Base-by-base conservation (phyloP, 2,797 vertebrate genomes). In the Halcyon smyrnensis region DNA sequence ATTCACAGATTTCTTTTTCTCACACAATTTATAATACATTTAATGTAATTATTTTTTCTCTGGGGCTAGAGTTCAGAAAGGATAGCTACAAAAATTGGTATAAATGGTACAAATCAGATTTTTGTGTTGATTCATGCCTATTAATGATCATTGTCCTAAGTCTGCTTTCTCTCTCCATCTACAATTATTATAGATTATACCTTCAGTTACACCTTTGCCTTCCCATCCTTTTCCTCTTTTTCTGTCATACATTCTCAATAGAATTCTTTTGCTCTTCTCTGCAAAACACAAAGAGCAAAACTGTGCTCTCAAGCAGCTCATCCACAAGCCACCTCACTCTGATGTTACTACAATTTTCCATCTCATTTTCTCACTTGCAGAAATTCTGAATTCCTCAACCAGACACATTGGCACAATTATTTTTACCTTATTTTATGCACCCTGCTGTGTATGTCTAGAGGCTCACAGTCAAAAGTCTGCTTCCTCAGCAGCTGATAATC, bases 391-490 rank as follows among this genome's bases (percentile, higher is more conserved):
- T 95, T 97, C 96, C 95, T 70, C n/a, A 93, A 88, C 43, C 84
- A 97, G 93, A 96, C 86, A 30, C 84, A 79, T 32, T 62, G 74
- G 73, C 90, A 95, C 95, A 96, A 97, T 97, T 96, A 96, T 56
- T 87, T 94, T 96, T 95, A 91, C 94, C 93, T 93, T 95, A 91
- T 95, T 96, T 84, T 83, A 78, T 89, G 92, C 76, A 86, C 74
- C 95, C 93, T 89, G 93, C 97, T 96, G 97, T 68, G 94, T 51
- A 59, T 94, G 90, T 89, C 77, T 95, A 96, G 93, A 89, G 93
- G 94, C 92, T 97, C 86, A 84, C 89, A 96, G 97, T 97, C 95
- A 96, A 97, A 84, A 0, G 70, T 96, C 97, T 97, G 95, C 93
- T 96, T 96, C 89, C 84, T 95, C 92, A 97, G 89, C 46, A 63